Conservation (phyloP, 2,797 vertebrate species). For the Eulemur albifrons region DNA sequence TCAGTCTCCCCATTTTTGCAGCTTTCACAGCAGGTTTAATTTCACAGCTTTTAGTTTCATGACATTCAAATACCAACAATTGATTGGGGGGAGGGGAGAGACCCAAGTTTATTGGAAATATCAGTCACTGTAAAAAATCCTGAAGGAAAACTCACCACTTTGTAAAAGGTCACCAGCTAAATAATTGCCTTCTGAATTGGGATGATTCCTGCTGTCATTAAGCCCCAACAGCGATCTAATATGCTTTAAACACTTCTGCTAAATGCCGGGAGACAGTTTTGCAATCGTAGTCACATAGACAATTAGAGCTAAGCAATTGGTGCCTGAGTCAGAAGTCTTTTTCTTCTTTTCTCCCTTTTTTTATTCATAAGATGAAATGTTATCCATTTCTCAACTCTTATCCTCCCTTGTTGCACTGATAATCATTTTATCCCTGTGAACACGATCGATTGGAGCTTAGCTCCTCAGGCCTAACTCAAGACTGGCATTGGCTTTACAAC, state of each 20-base stretch:
- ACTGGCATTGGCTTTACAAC: background rate
- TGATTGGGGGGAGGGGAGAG: conserved; percentile 73
- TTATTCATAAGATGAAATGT: conserved; percentile 61
- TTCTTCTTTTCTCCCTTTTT: background rate
- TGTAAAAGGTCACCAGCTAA: conserved; percentile 81
- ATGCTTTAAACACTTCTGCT: conserved; percentile 77
- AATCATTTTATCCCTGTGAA: background rate
- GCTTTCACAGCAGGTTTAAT: conserved; percentile 82
- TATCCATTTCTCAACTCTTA: background rate
- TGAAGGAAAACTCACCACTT: conserved; percentile 78
- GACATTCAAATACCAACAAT: conserved; percentile 79
- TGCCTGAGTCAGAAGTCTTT: background rate
- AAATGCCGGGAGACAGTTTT: conserved; percentile 66
- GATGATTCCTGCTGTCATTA: conserved; percentile 80
- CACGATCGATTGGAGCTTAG: background rate
- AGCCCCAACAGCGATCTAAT: conserved; percentile 83
- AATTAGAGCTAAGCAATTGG: conserved; percentile 67
- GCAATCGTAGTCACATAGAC: conserved; percentile 59
- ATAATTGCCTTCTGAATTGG: conserved; percentile 81
- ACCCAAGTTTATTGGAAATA: conserved; percentile 82
- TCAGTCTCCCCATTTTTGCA: conserved; percentile 74
- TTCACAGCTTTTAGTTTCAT: conserved; percentile 86
- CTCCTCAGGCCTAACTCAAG: background rate
- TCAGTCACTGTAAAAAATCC: conserved; percentile 80
- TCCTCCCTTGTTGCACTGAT: background rate